Base-by-base conservation (phyloP, 1,140 invertebrate genomes). In the Augochlora pura region DNA sequence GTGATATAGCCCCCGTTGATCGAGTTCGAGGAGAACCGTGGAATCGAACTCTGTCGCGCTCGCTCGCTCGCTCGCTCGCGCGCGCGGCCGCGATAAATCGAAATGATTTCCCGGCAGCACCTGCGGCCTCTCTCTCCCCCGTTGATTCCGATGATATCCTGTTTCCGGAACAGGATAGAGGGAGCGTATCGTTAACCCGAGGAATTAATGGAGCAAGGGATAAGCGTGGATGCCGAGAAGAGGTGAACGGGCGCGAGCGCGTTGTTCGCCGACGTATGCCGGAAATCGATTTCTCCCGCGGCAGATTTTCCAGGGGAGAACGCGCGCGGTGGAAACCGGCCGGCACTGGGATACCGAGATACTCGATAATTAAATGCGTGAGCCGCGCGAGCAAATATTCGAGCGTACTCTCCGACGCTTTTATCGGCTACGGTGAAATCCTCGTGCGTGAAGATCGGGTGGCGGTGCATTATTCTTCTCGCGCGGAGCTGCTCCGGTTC, bases 271-370 rank as follows among this genome's bases (percentile, higher is more conserved):
- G 80, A 85, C 54, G 63, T 70, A 59, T 49, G 54, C 54, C 71
- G 83, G 85, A 85, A 85, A 86, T 86, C 84, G 80, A 86, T 86
- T 86, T 80, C 80, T 77, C 84, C 80, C 80, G 46, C 39, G 80
- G 72, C 83, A 85, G 54, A 14, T 67, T 60, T 32, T 65, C n/a
- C 46, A n/a, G n/a, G n/a, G n/a, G n/a, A n/a, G n/a, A n/a, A n/a
- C n/a, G n/a, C n/a, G n/a, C n/a, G n/a, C n/a, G n/a, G n/a, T n/a
- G 42, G 73, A 66, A 71, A 74, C 65, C 65, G 64, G 60, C 42
- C 32, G 59, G 49, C 1, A 52, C 46, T 38, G 21, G 32, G 69
- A 74, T 70, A 59, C 32, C 59, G 52, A 12, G 42, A 68, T 63
- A 52, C 60, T 60, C 74, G 67, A 82, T 86, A 85, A 86, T 86